Evolutionary conservation across 2,797 vertebrate species (phyloP).

Genomic region (Channallabes apus): DNA sequence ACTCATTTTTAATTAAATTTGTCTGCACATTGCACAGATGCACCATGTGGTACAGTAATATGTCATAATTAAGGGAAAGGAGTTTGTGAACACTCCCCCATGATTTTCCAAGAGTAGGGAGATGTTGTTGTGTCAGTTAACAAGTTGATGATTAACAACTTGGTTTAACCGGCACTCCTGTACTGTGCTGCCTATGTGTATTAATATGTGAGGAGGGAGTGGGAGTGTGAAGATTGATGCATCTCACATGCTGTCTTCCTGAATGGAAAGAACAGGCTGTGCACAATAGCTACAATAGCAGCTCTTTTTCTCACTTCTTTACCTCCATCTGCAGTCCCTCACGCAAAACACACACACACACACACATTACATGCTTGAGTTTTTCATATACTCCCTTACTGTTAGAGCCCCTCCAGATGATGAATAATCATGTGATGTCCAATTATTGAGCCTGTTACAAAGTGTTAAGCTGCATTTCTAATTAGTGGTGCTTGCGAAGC

Average conservation of each 20-base stretch:
- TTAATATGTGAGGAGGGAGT: slow-evolving; percentile 32
- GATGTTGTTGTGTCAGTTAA: background rate
- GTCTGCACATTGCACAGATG: background rate
- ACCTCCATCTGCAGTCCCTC: background rate
- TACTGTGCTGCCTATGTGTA: slow-evolving; percentile 20
- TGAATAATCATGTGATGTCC: slow-evolving; percentile 28
- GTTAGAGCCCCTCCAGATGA: slow-evolving; percentile 27
- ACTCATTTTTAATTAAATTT: background rate
- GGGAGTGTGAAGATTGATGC: slow-evolving; percentile 40
- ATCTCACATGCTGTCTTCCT: slow-evolving; percentile 53
- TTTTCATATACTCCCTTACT: background rate
- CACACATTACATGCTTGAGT: background rate
- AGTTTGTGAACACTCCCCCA: background rate
- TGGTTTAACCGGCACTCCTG: background rate
- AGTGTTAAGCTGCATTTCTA: background rate
- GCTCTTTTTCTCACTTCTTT: background rate
- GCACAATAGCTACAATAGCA: slow-evolving; percentile 17
- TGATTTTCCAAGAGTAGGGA: background rate
- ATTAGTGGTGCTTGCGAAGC: no score
- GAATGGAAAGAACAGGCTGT: slow-evolving; percentile 46
- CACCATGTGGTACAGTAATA: background rate
- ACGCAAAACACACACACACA: slow-evolving; percentile 3
- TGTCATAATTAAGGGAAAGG: background rate
- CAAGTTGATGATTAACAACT: slow-evolving; percentile 20
- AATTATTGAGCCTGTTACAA: background rate